Conservation (phyloP, 2,888 invertebrate species). For the Tenodera sinensis region DNA sequence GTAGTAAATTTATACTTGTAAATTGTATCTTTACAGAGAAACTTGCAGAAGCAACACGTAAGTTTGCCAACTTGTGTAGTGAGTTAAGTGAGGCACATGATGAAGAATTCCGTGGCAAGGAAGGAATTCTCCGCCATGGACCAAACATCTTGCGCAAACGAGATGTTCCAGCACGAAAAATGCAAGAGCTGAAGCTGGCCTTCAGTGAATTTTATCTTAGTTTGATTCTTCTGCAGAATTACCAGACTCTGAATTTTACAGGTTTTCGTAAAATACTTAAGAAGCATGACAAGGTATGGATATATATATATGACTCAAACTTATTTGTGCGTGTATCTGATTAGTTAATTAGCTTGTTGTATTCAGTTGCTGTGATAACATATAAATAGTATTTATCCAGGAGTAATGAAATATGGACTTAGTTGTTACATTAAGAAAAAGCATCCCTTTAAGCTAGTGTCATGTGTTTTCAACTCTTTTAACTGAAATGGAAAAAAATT, state of each 20-base stretch:
- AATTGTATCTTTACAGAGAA: slow-evolving; percentile 57
- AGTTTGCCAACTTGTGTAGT: slow-evolving; percentile 68
- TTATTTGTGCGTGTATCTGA: no score
- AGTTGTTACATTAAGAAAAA: no score
- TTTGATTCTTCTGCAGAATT: slow-evolving; percentile 80
- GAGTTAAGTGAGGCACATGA: slow-evolving; percentile 58
- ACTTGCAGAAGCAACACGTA: slow-evolving; percentile 80
- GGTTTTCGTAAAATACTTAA: slow-evolving; percentile 88
- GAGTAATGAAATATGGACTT: no score
- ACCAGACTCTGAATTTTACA: slow-evolving; percentile 83
- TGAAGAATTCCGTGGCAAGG: slow-evolving; percentile 31
- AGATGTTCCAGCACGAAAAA: slow-evolving; percentile 59
- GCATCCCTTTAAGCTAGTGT: no score
- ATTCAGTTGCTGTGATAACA: no score
- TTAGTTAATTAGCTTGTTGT: no score
- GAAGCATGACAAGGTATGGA: slow-evolving; percentile 77
- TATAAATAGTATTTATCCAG: no score
- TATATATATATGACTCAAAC: no score
- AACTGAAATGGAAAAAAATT: no score
- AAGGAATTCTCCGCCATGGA: slow-evolving; percentile 30
- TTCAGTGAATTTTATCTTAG: slow-evolving; percentile 88
- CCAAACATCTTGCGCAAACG: slow-evolving; percentile 38
- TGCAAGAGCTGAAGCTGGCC: slow-evolving; percentile 80
- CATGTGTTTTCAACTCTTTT: no score
- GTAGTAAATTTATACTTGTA: not conserved